Conservation (phyloP, 2,113 vertebrate genomes). For the Symphodus melops region DNA sequence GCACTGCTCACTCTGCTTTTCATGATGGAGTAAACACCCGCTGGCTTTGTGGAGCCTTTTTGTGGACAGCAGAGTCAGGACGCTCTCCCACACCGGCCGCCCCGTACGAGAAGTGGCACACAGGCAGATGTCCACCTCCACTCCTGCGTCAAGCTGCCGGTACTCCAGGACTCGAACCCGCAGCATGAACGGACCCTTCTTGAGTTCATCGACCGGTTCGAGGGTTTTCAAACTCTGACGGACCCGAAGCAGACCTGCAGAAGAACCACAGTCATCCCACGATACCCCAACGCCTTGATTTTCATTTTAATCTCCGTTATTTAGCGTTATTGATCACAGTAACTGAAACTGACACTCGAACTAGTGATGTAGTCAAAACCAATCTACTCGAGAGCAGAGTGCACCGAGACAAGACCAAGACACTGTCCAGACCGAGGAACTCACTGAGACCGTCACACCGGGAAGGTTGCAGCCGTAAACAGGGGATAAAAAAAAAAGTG, state of each 20-base stretch:
- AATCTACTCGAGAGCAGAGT: too few relatives aligned
- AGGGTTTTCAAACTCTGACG: conserved; percentile 67
- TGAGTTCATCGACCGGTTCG: conserved; percentile 79
- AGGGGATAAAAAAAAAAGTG: too few relatives aligned
- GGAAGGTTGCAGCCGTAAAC: too few relatives aligned
- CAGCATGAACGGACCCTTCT: conserved; percentile 74
- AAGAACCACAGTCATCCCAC: neutral
- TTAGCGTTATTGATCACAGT: too few relatives aligned
- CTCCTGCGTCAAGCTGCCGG: conserved; percentile 53
- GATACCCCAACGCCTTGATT: too few relatives aligned
- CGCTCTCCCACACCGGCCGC: conserved; percentile 69
- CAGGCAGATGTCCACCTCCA: conserved; percentile 77
- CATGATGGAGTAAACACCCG: neutral
- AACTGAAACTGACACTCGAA: too few relatives aligned
- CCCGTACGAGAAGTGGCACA: conserved; percentile 49
- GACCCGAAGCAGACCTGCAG: conserved; percentile 68
- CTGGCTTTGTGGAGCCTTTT: conserved; percentile 1
- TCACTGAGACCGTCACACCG: too few relatives aligned
- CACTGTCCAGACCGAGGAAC: too few relatives aligned
- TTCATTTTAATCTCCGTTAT: too few relatives aligned
- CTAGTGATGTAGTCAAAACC: too few relatives aligned
- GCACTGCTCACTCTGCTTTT: conserved; percentile 3
- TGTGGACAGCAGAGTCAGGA: conserved; percentile 74
- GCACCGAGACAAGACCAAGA: too few relatives aligned
- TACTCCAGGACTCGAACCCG: conserved; percentile 66